Conservation (phyloP, 92 coral and sea anemone species). For the Desmophyllum pertusum region DNA sequence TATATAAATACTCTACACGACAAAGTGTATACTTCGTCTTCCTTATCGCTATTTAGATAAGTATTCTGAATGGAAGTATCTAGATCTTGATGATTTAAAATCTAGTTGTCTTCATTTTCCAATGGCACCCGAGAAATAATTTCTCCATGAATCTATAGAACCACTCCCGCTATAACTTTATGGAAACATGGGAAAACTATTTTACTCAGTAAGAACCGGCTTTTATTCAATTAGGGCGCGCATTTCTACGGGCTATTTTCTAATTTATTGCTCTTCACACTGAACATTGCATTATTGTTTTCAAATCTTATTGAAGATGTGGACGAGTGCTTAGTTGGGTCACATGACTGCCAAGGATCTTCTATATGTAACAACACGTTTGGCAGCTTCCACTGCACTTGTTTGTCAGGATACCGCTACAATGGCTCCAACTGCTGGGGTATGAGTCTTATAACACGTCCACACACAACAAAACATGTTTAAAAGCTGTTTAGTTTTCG, state of each 20-base stretch:
- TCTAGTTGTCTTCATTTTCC: too few species aligned
- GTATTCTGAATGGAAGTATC: too few species aligned
- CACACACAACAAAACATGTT: neutral
- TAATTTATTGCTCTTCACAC: neutral
- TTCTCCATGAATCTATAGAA: too few species aligned
- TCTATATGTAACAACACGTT: slow-evolving; percentile 75
- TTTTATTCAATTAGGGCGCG: neutral
- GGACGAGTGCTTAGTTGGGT: slow-evolving; percentile 76
- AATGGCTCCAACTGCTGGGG: slow-evolving; percentile 80
- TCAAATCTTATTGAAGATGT: slow-evolving; percentile 51
- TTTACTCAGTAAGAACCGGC: too few species aligned
- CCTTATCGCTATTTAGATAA: too few species aligned
- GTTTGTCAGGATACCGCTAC: slow-evolving; percentile 77
- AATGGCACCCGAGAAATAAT: too few species aligned
- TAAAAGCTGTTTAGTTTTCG: neutral
- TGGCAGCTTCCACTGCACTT: slow-evolving; percentile 79
- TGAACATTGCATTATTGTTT: neutral
- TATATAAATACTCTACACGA: too few species aligned
- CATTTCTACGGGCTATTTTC: neutral
- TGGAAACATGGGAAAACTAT: too few species aligned
- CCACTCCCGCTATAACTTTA: too few species aligned
- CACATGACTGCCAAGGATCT: slow-evolving; percentile 70
- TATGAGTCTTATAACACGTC: slow-evolving; percentile 13
- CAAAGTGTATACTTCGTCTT: too few species aligned
- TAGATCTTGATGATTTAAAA: too few species aligned